These are phyloP conservation scores for Sicus ferrugineus DNA, from an alignment of 2,888 invertebrate species.

Conservation along the genomic window DNA sequence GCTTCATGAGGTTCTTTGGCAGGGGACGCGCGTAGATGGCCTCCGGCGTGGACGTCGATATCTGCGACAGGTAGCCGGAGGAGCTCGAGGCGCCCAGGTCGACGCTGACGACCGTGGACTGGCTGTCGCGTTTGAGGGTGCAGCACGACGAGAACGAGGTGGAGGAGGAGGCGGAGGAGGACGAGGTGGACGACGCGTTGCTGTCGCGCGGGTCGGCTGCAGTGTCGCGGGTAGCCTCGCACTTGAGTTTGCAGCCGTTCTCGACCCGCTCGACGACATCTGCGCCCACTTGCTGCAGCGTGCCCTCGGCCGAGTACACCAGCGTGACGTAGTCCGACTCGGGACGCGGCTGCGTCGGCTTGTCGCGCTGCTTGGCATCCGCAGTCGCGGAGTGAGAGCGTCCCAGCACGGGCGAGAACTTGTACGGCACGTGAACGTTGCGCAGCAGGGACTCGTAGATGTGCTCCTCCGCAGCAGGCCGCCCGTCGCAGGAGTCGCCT, in stretches of 20 bases:
- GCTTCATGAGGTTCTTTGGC: conserved; percentile 57
- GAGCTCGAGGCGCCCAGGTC: conserved; percentile 40
- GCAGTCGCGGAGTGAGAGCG: conserved; percentile 56
- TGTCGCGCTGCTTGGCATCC: conserved; percentile 51
- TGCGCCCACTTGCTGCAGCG: conserved; percentile 57
- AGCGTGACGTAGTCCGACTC: conserved; percentile 64
- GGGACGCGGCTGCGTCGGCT: conserved; percentile 51
- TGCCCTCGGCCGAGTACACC: conserved; percentile 58
- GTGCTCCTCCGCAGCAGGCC: conserved; percentile 51
- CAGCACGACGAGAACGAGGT: conserved; percentile 44
- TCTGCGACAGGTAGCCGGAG: conserved; percentile 39
- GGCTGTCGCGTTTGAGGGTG: conserved; percentile 54
- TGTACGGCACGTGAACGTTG: conserved; percentile 65
- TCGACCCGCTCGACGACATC: conserved; percentile 43
- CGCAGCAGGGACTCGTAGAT: conserved; percentile 62
- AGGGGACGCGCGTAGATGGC: conserved; percentile 48
- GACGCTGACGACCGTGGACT: conserved; percentile 50
- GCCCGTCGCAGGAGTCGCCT: conserved; percentile 36
- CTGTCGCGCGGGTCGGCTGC: conserved; percentile 44
- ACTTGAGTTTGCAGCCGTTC: conserved; percentile 28
- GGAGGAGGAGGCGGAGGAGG: conserved; percentile 40
- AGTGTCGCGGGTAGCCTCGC: background rate
- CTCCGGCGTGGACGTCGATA: conserved; percentile 38
- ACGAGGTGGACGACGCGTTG: conserved; percentile 37
- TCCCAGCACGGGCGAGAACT: conserved; percentile 61